Percentiles rank a stretch among this genome's conserved stretches.
Conservation (phyloP, 1,140 invertebrate species). For the Cotesia chilonis region DNA sequence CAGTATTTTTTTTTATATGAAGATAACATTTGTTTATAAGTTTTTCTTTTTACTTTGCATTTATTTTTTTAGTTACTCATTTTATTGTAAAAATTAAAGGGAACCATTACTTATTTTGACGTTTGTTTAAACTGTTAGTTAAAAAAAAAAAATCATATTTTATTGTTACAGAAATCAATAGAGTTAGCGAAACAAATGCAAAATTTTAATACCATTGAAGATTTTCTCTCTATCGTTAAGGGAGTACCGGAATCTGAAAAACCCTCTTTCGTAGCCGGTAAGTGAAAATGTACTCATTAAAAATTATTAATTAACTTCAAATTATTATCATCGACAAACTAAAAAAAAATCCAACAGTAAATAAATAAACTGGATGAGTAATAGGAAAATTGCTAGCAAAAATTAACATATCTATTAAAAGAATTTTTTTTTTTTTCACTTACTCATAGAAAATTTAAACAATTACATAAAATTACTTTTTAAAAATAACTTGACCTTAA, state of each 20-base stretch:
- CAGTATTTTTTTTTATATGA: too few relatives aligned
- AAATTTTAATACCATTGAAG: not conserved
- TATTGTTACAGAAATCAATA: constrained; percentile 15
- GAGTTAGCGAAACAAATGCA: constrained; percentile 7
- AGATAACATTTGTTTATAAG: too few relatives aligned
- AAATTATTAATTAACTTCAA: not conserved
- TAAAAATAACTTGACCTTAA: too few relatives aligned
- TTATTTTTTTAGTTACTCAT: not conserved
- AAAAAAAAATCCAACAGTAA: not conserved
- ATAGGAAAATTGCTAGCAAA: too few relatives aligned
- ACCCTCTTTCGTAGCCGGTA: not conserved
- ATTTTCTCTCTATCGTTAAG: constrained; percentile 6
- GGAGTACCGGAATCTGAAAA: constrained; percentile 18
- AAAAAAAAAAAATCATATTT: not conserved
- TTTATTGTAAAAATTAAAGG: too few relatives aligned
- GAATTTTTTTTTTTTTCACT: too few relatives aligned
- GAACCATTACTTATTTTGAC: not conserved
- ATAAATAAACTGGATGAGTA: too few relatives aligned
- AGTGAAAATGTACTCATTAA: not conserved
- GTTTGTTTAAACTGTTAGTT: not conserved
- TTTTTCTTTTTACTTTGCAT: too few relatives aligned
- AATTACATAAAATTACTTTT: too few relatives aligned
- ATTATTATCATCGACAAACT: not conserved
- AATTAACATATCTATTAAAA: too few relatives aligned
- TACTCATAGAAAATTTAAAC: too few relatives aligned